A percentile compares a stretch with the other conserved stretches of the same genome.
Evolutionary conservation across 1,140 invertebrate genomes (phyloP).

Genomic region (Megalonaias nervosa): DNA sequence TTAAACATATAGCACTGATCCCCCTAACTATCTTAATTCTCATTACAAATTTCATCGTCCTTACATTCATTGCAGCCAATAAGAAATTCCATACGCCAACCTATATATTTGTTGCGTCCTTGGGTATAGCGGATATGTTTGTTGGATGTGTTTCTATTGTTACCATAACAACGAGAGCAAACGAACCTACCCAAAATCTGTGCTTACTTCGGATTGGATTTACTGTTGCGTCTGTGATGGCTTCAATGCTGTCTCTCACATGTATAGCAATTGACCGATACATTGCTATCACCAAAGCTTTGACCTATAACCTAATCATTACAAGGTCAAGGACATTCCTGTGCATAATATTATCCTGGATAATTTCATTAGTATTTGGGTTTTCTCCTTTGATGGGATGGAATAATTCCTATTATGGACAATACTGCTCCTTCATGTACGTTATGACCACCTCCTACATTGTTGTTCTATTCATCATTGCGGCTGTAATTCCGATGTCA

Average conservation of each 20-base stretch:
- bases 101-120: slow-evolving; percentile 43
- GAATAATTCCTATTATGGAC: slow-evolving; percentile 34
- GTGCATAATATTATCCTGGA: slow-evolving; percentile 32
- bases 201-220: slow-evolving; percentile 50
- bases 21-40: slow-evolving; percentile 49
- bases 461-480: slow-evolving; percentile 36
- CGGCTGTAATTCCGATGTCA: slow-evolving; percentile 45
- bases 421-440: slow-evolving; percentile 55
- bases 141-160: slow-evolving; percentile 53
- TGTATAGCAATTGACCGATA: slow-evolving; percentile 52
- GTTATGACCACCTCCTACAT: slow-evolving; percentile 44
- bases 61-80: slow-evolving; percentile 35
- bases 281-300: slow-evolving; percentile 45
- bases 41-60: slow-evolving; percentile 39
- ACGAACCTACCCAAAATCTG: slow-evolving; percentile 35
- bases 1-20: slow-evolving; percentile 46
- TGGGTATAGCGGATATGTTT: slow-evolving; percentile 47
- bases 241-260: slow-evolving; percentile 44
- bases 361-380: slow-evolving; percentile 43
- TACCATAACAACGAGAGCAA: slow-evolving; percentile 42
- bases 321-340: slow-evolving; percentile 25
- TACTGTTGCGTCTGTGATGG: slow-evolving; percentile 37
- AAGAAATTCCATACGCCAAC: slow-evolving; percentile 45
- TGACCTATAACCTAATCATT: slow-evolving; percentile 43
- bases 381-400: slow-evolving; percentile 52